Evolutionary conservation across 2,113 vertebrate species (phyloP).

Genomic region (Tachysurus fulvidraco): DNA sequence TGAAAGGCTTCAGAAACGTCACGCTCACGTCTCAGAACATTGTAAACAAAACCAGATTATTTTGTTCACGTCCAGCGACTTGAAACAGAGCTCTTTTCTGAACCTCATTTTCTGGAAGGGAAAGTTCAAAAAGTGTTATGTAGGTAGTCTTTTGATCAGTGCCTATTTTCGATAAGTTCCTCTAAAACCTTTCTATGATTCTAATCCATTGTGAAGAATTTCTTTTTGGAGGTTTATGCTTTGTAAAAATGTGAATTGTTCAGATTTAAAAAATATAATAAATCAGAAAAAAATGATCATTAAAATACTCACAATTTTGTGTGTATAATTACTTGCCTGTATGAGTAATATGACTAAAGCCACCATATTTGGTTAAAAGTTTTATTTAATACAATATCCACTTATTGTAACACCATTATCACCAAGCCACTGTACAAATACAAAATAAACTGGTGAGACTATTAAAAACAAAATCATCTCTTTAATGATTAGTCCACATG

Average conservation of each 20-base stretch:
- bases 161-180: constrained; percentile 59
- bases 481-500: constrained; percentile 76
- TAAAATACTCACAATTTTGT: background rate
- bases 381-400: constrained; percentile 97
- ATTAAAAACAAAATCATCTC: constrained; percentile 79
- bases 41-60: background rate
- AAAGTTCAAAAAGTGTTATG: constrained; percentile 38
- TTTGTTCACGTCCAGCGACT: background rate
- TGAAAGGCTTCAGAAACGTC: background rate
- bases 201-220: constrained; percentile 21
- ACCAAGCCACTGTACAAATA: constrained; percentile 95
- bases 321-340: background rate
- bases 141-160: constrained; percentile 57
- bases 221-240: constrained; percentile 56
- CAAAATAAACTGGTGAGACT: constrained; percentile 75
- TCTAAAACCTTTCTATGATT: constrained; percentile 58
- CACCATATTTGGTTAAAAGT: constrained; percentile 82
- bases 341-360: background rate
- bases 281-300: background rate
- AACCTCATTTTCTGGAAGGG: constrained; percentile 31
- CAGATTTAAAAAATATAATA: background rate
- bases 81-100: background rate
- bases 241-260: constrained; percentile 56
- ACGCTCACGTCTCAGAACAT: background rate
- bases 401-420: constrained; percentile 84